phyloP scores from a whole-genome alignment of 2,797 vertebrate species.

The Pyrocephalus nanus region DNA sequence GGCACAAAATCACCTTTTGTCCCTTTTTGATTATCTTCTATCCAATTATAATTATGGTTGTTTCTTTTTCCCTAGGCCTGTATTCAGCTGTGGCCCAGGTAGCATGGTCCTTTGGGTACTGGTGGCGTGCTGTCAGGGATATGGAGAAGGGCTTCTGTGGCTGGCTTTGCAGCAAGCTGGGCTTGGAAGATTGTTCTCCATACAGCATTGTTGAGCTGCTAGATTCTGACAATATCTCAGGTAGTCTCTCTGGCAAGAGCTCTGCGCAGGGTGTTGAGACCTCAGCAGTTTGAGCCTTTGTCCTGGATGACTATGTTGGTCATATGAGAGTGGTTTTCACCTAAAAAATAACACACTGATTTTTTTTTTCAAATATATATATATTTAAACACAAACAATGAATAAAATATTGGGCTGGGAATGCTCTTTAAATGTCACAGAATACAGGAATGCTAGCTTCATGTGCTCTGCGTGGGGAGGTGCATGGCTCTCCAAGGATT shows the following conservation, averaged over 20 bases:
- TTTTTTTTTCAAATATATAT: neutral
- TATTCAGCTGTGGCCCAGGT: slow-evolving; percentile 93
- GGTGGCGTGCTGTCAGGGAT: slow-evolving; percentile 92
- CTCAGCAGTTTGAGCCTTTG: slow-evolving; percentile 85
- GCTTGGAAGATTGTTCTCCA: slow-evolving; percentile 95
- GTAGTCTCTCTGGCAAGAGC: slow-evolving; percentile 87
- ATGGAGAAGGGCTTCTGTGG: slow-evolving; percentile 99
- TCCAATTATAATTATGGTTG: slow-evolving; percentile 91
- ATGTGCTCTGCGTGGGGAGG: neutral
- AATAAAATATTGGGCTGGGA: slow-evolving; percentile 17
- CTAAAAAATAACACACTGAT: slow-evolving; percentile 1
- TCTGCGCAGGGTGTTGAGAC: slow-evolving; percentile 87
- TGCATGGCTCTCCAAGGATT: slow-evolving; percentile 21
- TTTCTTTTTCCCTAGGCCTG: slow-evolving; percentile 89
- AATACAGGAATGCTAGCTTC: slow-evolving; percentile 14
- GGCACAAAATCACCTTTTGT: slow-evolving; percentile 96
- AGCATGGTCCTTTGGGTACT: slow-evolving; percentile 93
- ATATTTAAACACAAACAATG: slow-evolving; percentile 9
- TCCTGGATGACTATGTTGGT: slow-evolving; percentile 15
- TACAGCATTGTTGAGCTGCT: slow-evolving; percentile 97
- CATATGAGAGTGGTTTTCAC: neutral
- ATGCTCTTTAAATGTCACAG: slow-evolving; percentile 31
- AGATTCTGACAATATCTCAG: slow-evolving; percentile 92
- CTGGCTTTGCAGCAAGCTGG: slow-evolving; percentile 95
- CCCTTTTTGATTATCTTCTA: slow-evolving; percentile 98